These are phyloP conservation scores for Setophaga coronata DNA, from an alignment of 2,113 vertebrate genomes.

Conservation along the genomic window DNA sequence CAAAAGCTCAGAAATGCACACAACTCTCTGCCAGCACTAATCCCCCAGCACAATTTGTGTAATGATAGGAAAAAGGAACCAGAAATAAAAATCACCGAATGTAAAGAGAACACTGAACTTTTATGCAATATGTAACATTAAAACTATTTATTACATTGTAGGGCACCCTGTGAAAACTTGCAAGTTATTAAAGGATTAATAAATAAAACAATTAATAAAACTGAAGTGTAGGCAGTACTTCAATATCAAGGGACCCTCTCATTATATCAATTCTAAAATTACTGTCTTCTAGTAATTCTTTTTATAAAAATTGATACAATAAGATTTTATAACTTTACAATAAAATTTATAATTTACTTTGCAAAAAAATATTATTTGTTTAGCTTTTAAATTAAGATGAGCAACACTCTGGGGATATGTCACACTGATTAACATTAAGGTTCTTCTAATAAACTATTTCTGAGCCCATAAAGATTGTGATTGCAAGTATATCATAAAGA, in stretches of 20 bases:
- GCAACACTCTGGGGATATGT: not conserved
- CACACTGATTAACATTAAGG: not conserved
- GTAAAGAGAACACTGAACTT: not conserved
- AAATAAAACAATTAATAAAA: not conserved
- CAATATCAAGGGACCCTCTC: not conserved
- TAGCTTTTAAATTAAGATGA: not conserved
- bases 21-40: not conserved
- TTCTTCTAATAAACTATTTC: not conserved
- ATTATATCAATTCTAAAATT: not conserved
- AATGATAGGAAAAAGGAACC: not conserved
- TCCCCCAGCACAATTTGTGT: not conserved
- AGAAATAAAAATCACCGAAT: not conserved
- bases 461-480: not conserved
- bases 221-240: not conserved
- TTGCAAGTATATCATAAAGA: not conserved
- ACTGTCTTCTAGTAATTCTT: not conserved
- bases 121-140: not conserved
- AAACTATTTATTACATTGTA: not conserved
- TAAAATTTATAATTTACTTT: not conserved
- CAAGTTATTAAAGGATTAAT: not conserved
- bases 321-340: not conserved
- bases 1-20: not conserved
- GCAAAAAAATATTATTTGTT: not conserved
- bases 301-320: not conserved
- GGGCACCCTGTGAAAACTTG: not conserved